Conservation (phyloP, 2,888 invertebrate species). For the Limnephilus lunatus region DNA sequence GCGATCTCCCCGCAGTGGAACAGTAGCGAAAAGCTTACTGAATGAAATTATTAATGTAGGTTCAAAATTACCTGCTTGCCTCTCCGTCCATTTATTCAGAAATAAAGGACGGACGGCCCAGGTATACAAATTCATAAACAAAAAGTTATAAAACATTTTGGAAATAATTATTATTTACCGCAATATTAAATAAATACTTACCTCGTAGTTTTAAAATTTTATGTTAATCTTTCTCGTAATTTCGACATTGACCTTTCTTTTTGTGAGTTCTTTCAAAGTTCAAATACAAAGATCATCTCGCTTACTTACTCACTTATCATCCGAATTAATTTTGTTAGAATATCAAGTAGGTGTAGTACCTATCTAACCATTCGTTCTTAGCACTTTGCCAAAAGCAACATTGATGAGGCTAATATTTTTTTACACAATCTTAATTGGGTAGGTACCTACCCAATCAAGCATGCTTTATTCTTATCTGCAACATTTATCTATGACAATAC, state of each 20-base stretch:
- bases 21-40: constrained; percentile 1
- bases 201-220: neutral
- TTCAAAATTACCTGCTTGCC: neutral
- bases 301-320: neutral
- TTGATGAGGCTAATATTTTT: neutral
- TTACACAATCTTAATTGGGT: neutral
- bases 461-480: neutral
- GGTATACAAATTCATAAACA: neutral
- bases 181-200: neutral
- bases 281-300: constrained; percentile 1
- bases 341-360: neutral
- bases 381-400: neutral
- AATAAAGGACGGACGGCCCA: neutral
- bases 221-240: neutral
- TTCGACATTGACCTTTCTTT: constrained; percentile 16
- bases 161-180: neutral
- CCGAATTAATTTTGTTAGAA: neutral
- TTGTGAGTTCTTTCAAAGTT: constrained; percentile 2
- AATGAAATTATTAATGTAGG: constrained; percentile 3
- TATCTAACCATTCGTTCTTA: neutral
- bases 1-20: neutral
- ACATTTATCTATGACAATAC: neutral
- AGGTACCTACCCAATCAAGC: neutral
- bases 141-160: neutral
- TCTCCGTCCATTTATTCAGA: neutral